Evolutionary conservation across 2,888 invertebrate genomes (phyloP), one percentile per base, ranked within the genome.

Genomic region (Blera fallax): DNA sequence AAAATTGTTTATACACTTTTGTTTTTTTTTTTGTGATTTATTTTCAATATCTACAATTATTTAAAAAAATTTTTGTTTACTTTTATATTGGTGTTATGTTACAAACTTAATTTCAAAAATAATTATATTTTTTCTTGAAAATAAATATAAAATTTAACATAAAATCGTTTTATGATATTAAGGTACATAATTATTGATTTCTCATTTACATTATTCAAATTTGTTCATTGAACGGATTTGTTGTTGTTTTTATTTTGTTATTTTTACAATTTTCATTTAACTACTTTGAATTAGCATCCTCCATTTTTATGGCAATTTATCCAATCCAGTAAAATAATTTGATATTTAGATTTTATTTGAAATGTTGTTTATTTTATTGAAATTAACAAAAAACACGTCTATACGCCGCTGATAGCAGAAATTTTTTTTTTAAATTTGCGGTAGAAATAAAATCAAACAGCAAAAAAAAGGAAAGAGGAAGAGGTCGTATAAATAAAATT

Each of bases 1-100:
- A 76, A 81, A 76, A 65, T 81, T 81, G 43, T 84, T 76, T 80
- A 74, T 74, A 54, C 52, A 79, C 69, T 60, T 67, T 54, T 65
- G 24, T 77, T 64, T 45, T 62, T 24, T 69, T 40, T 16, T 54
- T 37, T 64, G 48, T 74, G 29, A 2, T 74, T 74, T 64, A 69
- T 64, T 48, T 76, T 85, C 85, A 85, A 81, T 85, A 85, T 81
- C 85, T 85, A 85, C 85, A 85, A 76, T 85, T 81, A 85, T 72
- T 69, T 67, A 85, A 76, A 50, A 62, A 11, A 32, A n/a, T 14
- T 67, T 67, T n/a, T 65, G 11, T 65, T 85, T 80, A 74, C 32
- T 82, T 69, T 85, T 81, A 60, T 77, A 85, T 85, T 85, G 85
- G 85, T 85, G 85, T 85, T 85, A 81, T 85, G 60, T 81, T 85